Conservation (phyloP, 1,140 invertebrate genomes). For the Episyrphus balteatus region DNA sequence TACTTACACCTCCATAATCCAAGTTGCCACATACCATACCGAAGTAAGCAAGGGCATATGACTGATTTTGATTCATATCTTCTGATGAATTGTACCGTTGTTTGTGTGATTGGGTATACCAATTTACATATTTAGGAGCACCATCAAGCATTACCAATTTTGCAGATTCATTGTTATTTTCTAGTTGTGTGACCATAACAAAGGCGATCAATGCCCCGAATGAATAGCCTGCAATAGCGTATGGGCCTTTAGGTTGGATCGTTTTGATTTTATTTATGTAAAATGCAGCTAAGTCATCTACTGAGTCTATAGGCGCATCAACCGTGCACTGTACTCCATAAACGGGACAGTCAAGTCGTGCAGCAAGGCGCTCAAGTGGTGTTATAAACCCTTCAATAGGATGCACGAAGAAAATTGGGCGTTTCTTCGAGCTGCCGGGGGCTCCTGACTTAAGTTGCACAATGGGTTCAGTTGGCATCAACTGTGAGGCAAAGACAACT, state of each 20-base stretch:
- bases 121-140: conserved; percentile 77
- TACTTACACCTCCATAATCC: conserved; percentile 44
- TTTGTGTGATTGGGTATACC: conserved; percentile 59
- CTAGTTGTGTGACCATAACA: conserved; percentile 81
- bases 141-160: conserved; percentile 81
- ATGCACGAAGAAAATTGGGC: conserved; percentile 66
- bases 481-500: conserved; percentile 41
- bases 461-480: conserved; percentile 55
- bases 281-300: conserved; percentile 62
- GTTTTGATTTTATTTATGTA: conserved; percentile 69
- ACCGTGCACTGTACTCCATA: conserved; percentile 83
- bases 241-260: conserved; percentile 72
- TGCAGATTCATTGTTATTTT: conserved; percentile 50
- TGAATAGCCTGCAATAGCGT: conserved; percentile 84
- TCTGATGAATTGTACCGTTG: conserved; percentile 39
- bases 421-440: conserved; percentile 29
- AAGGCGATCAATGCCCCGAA: conserved; percentile 86
- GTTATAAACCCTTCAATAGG: conserved; percentile 83
- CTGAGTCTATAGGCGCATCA: conserved; percentile 58
- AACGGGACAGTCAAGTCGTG: conserved; percentile 60
- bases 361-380: conserved; percentile 56
- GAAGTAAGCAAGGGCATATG: conserved; percentile 70
- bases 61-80: conserved; percentile 44
- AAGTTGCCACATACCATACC: conserved; percentile 65
- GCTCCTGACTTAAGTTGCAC: conserved; percentile 45